Base-by-base conservation (phyloP, 2,888 invertebrate genomes). In the Esperia sulphurella region DNA sequence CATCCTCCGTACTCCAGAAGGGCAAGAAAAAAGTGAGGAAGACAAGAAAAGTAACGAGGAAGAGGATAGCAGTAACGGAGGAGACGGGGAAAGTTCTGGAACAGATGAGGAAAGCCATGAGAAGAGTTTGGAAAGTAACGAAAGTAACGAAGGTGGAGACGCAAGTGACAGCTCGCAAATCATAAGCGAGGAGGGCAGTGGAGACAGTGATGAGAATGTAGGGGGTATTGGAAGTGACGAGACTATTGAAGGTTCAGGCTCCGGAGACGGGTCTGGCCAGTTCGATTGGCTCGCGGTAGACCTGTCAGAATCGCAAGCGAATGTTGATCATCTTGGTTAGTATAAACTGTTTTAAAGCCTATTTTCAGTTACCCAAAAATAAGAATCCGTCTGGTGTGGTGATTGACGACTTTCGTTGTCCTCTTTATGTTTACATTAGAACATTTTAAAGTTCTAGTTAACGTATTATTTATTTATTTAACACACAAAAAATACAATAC, bases 1-100 rank as follows among this genome's bases (percentile, higher is more conserved):
- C 49, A 49, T 42, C 7, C 62, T 82, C 1, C 68, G 84, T 4
- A 56, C 45, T 0, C 57, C 44, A 0, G 58, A 57, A 0, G 67
- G 65, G 0, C 61, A 59, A 8, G 30, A n/a, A 21, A 9, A 30
- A 42, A 29, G n/a, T 1, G 52, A 49, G 9, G 69, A 69, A 54
- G 54, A 3, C 54, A 56, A 0, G 59, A 35, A 14, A 9, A 7
- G n/a, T 10, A 35, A n/a, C 5, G 46, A 41, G 59, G 0, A 54
- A 42, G 29, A 65, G 62, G 0, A 59, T 59, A 0, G 61, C 55
- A 14, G 66, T 66, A 0, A 6, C 14, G 14, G 14, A 10, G 8
- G 41, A 7, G 41, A 41, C 8, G 35, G 35, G 6, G n/a, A 21
- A 3, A 21, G 21, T 5, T 21, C 21, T 21, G 21, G 3, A 2